Conservation (phyloP, 37 sponge, comb jelly and placozoan genomes). For the Hexactinellida sp. region DNA sequence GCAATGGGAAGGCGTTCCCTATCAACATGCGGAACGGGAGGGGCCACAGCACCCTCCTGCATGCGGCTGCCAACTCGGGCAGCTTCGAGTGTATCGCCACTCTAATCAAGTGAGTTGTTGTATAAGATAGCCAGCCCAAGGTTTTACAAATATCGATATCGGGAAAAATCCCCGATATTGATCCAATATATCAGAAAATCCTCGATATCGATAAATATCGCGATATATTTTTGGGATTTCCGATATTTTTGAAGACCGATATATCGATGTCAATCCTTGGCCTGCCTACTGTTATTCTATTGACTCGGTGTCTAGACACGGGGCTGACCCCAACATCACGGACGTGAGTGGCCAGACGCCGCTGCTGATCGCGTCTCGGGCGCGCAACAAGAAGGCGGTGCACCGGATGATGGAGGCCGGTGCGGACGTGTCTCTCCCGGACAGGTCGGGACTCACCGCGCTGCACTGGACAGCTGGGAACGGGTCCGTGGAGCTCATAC, state of each 20-base stretch:
- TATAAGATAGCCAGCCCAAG: not conserved
- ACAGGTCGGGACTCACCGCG: constrained; percentile 76
- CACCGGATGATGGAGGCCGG: constrained; percentile 70
- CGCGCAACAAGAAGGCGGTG: constrained; percentile 69
- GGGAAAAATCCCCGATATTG: too few relatives aligned
- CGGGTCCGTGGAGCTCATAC: constrained; percentile 66
- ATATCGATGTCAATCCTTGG: too few relatives aligned
- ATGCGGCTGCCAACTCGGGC: constrained; percentile 61
- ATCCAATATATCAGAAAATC: too few relatives aligned
- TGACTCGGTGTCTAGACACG: not conserved
- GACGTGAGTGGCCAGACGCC: not conserved
- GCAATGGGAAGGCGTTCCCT: constrained; percentile 21
- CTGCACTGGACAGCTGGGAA: constrained; percentile 90
- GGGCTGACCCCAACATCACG: not conserved
- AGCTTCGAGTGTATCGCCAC: not conserved
- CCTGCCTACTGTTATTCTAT: not conserved
- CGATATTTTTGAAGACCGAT: too few relatives aligned
- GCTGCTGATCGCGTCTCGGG: not conserved
- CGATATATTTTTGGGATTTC: too few relatives aligned
- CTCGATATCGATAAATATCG: too few relatives aligned
- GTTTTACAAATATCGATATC: too few relatives aligned
- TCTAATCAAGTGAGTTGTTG: not conserved
- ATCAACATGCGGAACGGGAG: constrained; percentile 52
- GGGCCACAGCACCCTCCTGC: constrained; percentile 56
- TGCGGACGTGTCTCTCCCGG: constrained; percentile 61